Evolutionary conservation across 2,797 vertebrate genomes (phyloP), one percentile per base, ranked within the genome.

Genomic region (Lithobates sylvaticus): DNA sequence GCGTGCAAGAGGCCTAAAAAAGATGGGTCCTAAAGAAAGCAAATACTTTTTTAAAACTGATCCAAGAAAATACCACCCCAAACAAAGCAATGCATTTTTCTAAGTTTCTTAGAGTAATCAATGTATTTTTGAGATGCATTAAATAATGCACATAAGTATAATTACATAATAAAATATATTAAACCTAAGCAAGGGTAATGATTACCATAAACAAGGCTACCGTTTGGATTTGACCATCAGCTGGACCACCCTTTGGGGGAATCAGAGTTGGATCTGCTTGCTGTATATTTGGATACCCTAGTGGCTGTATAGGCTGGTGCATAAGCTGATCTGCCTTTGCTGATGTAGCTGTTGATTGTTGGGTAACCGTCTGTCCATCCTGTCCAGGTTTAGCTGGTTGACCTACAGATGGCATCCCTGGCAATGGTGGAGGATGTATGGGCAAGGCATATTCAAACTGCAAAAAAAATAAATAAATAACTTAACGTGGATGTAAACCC

Each of bases 371-470:
- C 86, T 91, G 81, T 29, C 84, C 76, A 64, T 89, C 84, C 26
- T 90, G 83, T 15, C 69, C 85, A 65, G 81, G 72, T 26, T 91
- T 86, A 70, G 89, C 75, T 36, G 39, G 34, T 85, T 65, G 36
- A 87, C 71, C 6, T 65, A 18, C 0, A 1, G 36, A 76, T 77
- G 91, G 82, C 82, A 90, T 89, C 12, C 89, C 90, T 78, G 81
- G 88, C 65, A 91, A 83, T 78, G 88, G 84, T 50, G 50, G 88
- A 70, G 87, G 90, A 13, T 88, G 89, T 32, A 90, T 89, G 26
- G 89, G 89, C 85, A 90, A 73, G 78, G 89, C 79, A 50, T 90
- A 88, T 88, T 93, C 89, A 80, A 88, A 79, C 85, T 93, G 88
- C 69, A 88, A 84, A 90, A 86, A 86, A 88, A 89, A n/a, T n/a